Evolutionary conservation across 2,797 vertebrate species (phyloP).

Genomic region (Melanotaenia trifasciata): DNA sequence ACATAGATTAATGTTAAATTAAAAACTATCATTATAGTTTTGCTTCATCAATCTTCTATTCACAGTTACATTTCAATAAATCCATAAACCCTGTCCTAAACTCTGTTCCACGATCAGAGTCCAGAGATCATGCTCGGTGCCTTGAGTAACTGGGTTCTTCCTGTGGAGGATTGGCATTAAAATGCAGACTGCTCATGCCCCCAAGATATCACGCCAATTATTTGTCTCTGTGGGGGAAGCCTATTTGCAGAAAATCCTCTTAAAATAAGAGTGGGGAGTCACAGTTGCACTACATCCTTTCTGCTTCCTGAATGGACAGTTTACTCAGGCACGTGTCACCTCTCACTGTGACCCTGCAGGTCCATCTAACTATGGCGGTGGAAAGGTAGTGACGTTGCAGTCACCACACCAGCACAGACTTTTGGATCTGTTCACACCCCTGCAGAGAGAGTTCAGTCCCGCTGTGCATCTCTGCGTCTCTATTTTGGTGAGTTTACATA

Average conservation of each 20-base stretch:
- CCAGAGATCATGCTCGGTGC: conserved; percentile 57
- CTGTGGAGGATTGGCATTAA: conserved; percentile 76
- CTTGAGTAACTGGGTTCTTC: conserved; percentile 70
- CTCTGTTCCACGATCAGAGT: conserved; percentile 27
- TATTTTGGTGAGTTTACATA: conserved; percentile 69
- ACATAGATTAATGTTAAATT: conserved; percentile 2
- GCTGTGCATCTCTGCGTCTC: conserved; percentile 63
- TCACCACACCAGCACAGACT: conserved; percentile 41
- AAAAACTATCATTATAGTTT: conserved; percentile 1
- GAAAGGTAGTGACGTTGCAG: conserved; percentile 64
- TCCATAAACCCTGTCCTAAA: not conserved
- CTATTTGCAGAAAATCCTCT: conserved; percentile 80
- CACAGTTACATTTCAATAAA: not conserved
- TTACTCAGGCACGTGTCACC: conserved; percentile 60
- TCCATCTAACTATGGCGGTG: conserved; percentile 52
- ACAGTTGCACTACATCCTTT: conserved; percentile 50
- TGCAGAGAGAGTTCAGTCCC: conserved; percentile 66
- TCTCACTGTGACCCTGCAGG: conserved; percentile 63
- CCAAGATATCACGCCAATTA: conserved; percentile 84
- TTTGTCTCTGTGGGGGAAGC: conserved; percentile 81
- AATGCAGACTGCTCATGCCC: conserved; percentile 73
- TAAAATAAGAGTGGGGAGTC: conserved; percentile 70
- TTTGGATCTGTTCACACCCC: conserved; percentile 71
- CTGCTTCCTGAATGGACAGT: conserved; percentile 74
- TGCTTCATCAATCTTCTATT: not conserved